Base-by-base conservation (phyloP, 2,113 vertebrate genomes). In the Siphamia tubifer region DNA sequence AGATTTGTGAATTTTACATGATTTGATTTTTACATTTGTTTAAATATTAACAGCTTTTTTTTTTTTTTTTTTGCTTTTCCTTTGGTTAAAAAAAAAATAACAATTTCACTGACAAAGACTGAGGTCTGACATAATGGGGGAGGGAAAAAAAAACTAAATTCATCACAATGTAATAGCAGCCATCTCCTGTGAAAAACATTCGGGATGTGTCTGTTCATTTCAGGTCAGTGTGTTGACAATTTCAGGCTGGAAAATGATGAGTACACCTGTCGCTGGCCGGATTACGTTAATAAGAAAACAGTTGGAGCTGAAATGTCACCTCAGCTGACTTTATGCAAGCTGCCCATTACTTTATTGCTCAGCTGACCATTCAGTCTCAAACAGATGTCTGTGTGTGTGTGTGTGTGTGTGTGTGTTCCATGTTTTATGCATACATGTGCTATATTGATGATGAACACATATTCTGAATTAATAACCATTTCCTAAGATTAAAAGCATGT, bases 231-330 rank as follows among this genome's bases (percentile, higher is more conserved):
- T 73, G 53, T 27, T 58, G 47, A 30, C 24, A 63, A 21, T 32
- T 47, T 57, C 32, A 45, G 39, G 45, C 21, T 61, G 35, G 52
- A 39, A 56, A 44, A 40, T 42, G 71, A 52, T 32, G 27, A 10
- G 17, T n/a, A n/a, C 43, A 70, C 24, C 56, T 51, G 30, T 62
- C 45, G 27, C 48, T 64, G 61, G 68, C 56, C 47, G 36, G 23
- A 34, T 32, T 38, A 27, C 48, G 17, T 56, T 76, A 62, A 77
- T 70, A 68, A 58, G 69, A 78, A 86, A 81, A 55, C 52, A 79
- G 53, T 31, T 54, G 38, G 35, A 77, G 78, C 77, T 74, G 73
- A 88, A 83, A 77, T 79, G 71, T 84, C 64, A 58, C 47, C 49
- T 39, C n/a, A 24, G 53, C 49, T 44, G 36, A 54, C 66, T 58